Evolutionary conservation across 35 echinoderm and acorn worm genomes (phyloP), one percentile per base, ranked within the genome.

Genomic region (Heliocidaris erythrogramma): DNA sequence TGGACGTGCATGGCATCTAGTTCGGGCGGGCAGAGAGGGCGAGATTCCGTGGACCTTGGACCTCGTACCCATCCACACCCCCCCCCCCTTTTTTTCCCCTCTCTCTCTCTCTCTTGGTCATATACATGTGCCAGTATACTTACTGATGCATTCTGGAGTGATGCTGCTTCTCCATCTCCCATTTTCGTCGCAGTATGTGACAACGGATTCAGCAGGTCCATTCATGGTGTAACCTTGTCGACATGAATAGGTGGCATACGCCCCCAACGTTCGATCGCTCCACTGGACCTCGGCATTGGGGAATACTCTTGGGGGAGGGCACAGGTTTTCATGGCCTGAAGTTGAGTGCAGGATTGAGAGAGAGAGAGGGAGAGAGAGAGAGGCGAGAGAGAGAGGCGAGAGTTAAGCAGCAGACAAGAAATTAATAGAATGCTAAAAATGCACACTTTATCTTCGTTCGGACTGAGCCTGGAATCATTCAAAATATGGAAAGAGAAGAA

Each of bases 221-320:
- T 2, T 24, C 91, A 92, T 92, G 24, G 50, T 16, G 32, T 92
- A 92, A 0, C 91, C 91, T 0, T 92, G 24, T 49, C 91, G 47
- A 48, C 91, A 92, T 2, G 49, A 29, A 30, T 92, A 92, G 5
- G 91, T 92, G 49, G 50, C 91, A 59, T 92, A 56, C 91, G 91
- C 91, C 91, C 91, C 91, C 48, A 92, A 59, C 91, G 91, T 92
- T 59, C 91, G 16, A 29, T 92, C 91, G 14, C 49, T 49, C 91
- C 91, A 92, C 30, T 30, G 12, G 13, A 59, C 91, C 18, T 59
- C 47, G 29, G 91, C 17, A 59, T 92, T 92, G 30, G 91, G 49
- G 47, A n/a, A 49, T 1, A 31, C 31, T 21, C 2, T 32, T 59
- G 91, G 91, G 18, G 47, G 49, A 14, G 47, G 47, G 49, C 91